These are phyloP conservation scores for Drymonia ruficornis DNA, from an alignment of 2,888 invertebrate genomes.

Conservation along the genomic window DNA sequence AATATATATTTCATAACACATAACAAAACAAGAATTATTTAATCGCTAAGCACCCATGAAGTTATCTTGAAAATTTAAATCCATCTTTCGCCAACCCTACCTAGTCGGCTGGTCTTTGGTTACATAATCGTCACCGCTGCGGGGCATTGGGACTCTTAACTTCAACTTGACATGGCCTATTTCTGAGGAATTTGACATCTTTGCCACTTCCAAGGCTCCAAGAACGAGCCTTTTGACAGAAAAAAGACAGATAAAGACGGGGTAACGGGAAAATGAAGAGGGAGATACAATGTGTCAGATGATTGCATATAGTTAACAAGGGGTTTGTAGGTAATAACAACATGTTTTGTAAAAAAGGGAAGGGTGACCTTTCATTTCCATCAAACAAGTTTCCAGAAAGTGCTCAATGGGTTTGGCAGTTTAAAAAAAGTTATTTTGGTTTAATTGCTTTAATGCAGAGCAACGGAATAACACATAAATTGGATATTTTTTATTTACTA, in stretches of 20 bases:
- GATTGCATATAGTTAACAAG: not conserved
- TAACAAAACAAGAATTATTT: too few relatives aligned
- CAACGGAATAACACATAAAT: too few relatives aligned
- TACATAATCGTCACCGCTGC: constrained; percentile 73
- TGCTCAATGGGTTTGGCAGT: too few relatives aligned
- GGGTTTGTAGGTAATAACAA: not conserved
- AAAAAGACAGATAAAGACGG: constrained; percentile 13
- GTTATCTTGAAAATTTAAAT: not conserved
- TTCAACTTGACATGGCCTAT: constrained; percentile 78
- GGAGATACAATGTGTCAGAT: not conserved
- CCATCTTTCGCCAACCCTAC: constrained; percentile 50
- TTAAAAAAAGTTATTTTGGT: too few relatives aligned
- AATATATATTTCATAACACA: too few relatives aligned
- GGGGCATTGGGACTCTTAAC: constrained; percentile 75
- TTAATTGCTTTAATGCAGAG: too few relatives aligned
- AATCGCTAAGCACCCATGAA: not conserved
- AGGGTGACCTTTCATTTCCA: too few relatives aligned
- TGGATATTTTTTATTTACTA: too few relatives aligned
- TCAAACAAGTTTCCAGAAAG: too few relatives aligned
- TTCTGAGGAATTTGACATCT: constrained; percentile 74
- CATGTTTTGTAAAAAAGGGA: too few relatives aligned
- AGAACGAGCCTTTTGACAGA: constrained; percentile 34
- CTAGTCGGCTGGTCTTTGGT: constrained; percentile 59
- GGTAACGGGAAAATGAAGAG: not conserved
- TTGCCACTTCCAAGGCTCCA: constrained; percentile 57